Conservation (phyloP, 2,113 vertebrate genomes). For the Sorex araneus region DNA sequence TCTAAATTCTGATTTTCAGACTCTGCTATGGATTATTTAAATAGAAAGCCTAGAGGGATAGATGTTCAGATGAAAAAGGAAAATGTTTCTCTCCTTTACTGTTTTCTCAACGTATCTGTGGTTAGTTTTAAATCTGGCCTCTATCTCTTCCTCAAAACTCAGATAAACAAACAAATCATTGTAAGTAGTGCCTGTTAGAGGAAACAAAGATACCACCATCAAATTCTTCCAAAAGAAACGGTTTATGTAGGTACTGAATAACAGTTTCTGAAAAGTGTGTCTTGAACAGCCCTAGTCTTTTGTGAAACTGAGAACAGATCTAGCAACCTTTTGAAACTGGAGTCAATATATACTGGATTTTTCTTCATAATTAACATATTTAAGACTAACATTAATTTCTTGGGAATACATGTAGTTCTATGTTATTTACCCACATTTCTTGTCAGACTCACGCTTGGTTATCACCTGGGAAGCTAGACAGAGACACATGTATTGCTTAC, state of each 20-base stretch:
- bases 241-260: not conserved
- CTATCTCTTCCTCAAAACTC: conserved; percentile 35
- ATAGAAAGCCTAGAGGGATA: not conserved
- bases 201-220: conserved; percentile 12
- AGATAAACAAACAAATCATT: conserved; percentile 56
- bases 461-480: not conserved
- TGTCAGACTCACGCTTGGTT: not conserved
- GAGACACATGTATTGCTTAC: not conserved
- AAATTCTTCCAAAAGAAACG: conserved; percentile 54
- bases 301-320: conserved; percentile 22
- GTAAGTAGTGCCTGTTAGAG: conserved; percentile 19
- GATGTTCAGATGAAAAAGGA: not conserved
- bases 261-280: not conserved
- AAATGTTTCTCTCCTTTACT: conserved; percentile 51
- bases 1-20: conserved; percentile 59
- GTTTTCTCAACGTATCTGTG: conserved; percentile 27
- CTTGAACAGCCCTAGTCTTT: not conserved
- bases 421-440: not conserved
- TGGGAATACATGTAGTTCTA: not conserved
- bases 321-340: not conserved
- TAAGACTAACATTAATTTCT: not conserved
- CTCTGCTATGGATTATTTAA: conserved; percentile 47
- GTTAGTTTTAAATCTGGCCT: conserved; percentile 33
- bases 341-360: not conserved
- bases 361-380: not conserved